These are phyloP conservation scores for Moxostoma hubbsi DNA, from an alignment of 2,797 vertebrate genomes.

Conservation along the genomic window DNA sequence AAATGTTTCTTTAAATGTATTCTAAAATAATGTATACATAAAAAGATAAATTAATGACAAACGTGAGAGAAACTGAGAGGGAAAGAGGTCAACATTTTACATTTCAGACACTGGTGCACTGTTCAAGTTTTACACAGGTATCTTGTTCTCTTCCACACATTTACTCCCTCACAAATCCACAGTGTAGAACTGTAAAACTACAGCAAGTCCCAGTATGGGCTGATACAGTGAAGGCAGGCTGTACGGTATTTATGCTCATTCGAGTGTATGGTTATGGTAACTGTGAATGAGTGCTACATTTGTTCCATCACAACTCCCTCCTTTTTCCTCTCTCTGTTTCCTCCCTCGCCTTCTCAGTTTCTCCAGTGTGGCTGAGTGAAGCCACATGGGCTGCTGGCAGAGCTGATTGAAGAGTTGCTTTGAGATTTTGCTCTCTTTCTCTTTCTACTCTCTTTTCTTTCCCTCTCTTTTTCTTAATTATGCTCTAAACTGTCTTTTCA, in stretches of 20 bases:
- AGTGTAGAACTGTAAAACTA: background rate
- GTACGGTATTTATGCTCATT: constrained; percentile 30
- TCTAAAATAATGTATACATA: background rate
- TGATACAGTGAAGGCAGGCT: constrained; percentile 27
- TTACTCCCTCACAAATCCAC: background rate
- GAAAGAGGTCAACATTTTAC: background rate
- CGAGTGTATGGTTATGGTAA: constrained; percentile 23
- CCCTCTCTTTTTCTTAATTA: background rate
- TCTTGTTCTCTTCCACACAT: constrained; percentile 1
- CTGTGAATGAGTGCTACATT: constrained; percentile 22
- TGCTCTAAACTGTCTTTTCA: constrained; percentile 11
- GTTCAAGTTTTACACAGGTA: constrained; percentile 3
- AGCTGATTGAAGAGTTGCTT: constrained; percentile 16
- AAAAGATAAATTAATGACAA: background rate
- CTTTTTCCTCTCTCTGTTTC: constrained; percentile 33
- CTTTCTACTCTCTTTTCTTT: background rate
- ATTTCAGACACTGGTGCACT: background rate
- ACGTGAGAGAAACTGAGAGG: background rate
- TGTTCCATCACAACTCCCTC: constrained; percentile 33
- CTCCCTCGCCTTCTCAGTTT: constrained; percentile 28
- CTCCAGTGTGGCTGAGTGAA: constrained; percentile 36
- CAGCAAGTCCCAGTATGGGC: constrained; percentile 9
- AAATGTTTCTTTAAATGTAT: background rate
- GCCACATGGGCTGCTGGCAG: constrained; percentile 28
- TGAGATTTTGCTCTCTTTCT: background rate